Base-by-base conservation (phyloP, 2,113 vertebrate species). In the Tragulus kanchil region DNA sequence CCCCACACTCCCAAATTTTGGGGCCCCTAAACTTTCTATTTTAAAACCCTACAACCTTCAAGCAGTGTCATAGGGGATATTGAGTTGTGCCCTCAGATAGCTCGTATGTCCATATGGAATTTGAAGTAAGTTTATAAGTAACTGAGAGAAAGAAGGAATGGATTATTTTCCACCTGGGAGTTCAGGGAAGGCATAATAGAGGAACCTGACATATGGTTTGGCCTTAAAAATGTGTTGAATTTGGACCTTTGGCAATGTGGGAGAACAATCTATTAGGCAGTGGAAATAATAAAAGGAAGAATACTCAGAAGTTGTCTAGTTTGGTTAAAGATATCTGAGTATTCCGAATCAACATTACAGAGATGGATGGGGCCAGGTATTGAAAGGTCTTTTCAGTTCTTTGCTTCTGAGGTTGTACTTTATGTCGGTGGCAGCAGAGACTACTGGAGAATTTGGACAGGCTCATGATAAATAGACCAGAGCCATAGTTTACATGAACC, bases 341-440 rank as follows among this genome's bases (percentile, higher is more conserved):
- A 73, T 59, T 73, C 19, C 23, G 89, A 96, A 62, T 64, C 67
- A 95, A 26, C 26, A 42, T 52, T 84, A 45, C 48, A n/a, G 86
- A 81, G 48, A 93, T 52, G 48, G 31, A 48, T 92, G 65, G 50
- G 16, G 10, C 17, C 48, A 23, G 54, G 65, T 61, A 42, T 14
- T 65, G 62, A 67, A 96, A 93, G 23, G 3, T 13, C 77, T 81
- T 94, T 94, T 56, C 61, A 93, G 67, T 50, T 94, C 65, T 67
- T 94, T 83, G 19, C 81, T 96, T 93, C 82, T 94, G 82, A 83
- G 45, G 86, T 95, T 87, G 17, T 45, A 54, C 48, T 93, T 97
- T 58, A 95, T 95, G 73, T 97, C 89, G 52, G 87, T 67, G 73
- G 89, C 79, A 58, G 13, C 54, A 54, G 56, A 78, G 36, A 91